Evolutionary conservation across 1,140 invertebrate species (phyloP).

Genomic region (Rhynchophorus ferrugineus): DNA sequence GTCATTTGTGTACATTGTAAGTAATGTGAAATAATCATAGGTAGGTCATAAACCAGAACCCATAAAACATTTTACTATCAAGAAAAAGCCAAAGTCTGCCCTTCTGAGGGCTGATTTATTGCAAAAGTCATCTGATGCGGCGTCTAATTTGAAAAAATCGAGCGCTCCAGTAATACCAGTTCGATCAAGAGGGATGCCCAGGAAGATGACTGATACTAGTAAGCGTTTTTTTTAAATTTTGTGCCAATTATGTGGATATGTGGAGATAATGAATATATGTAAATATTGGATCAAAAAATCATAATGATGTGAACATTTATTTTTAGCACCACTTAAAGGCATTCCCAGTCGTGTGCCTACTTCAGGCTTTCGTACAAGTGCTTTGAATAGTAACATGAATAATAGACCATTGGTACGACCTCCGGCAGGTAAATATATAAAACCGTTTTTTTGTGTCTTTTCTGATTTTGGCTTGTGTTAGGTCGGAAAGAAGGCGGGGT

Average conservation of each 20-base stretch:
- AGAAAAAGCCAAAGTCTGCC: conserved; percentile 92
- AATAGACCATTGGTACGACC: conserved; percentile 44
- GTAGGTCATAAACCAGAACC: conserved; percentile 56
- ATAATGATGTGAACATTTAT: not conserved
- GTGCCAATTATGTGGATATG: too few species aligned
- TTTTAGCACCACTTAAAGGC: conserved; percentile 77
- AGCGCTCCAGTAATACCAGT: conserved; percentile 84
- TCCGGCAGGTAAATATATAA: conserved; percentile 44
- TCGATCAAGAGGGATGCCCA: conserved; percentile 84
- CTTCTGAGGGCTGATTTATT: conserved; percentile 80
- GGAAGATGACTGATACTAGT: conserved; percentile 95
- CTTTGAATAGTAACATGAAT: conserved; percentile 43
- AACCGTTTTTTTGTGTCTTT: too few species aligned
- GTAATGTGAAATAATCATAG: conserved; percentile 14
- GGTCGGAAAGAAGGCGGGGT: conserved; percentile 80
- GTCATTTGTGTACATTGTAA: not conserved
- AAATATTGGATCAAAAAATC: conserved; percentile 5
- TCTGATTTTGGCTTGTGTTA: too few species aligned
- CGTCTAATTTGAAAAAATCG: conserved; percentile 82
- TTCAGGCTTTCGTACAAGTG: conserved; percentile 54
- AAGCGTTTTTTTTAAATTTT: conserved; percentile 34
- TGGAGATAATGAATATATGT: too few species aligned
- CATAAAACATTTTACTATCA: conserved; percentile 88
- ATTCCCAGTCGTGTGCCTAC: conserved; percentile 74
- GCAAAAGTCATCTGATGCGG: conserved; percentile 84